phyloP scores from a whole-genome alignment of 2,113 vertebrate genomes.

The Anolis sagrei region DNA sequence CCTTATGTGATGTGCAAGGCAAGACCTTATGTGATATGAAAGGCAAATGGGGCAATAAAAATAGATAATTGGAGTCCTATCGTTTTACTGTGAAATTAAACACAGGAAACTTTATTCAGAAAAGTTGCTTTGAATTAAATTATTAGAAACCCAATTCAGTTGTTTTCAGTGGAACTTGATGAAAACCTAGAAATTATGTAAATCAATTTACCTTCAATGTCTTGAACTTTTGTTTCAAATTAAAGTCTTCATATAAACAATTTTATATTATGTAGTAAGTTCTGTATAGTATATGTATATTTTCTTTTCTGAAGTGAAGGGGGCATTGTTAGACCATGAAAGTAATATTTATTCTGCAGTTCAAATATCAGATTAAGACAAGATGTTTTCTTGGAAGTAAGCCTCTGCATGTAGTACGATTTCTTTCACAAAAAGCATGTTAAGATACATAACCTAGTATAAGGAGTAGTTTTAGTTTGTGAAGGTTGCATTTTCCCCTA shows the following conservation, averaged over 20 bases:
- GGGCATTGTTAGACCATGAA: neutral
- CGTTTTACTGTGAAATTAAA: slow-evolving; percentile 7
- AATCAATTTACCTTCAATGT: neutral
- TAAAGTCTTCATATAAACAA: neutral
- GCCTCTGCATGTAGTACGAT: neutral
- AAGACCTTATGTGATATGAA: neutral
- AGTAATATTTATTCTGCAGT: neutral
- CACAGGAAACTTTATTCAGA: neutral
- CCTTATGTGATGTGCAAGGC: neutral
- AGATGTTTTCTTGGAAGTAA: neutral
- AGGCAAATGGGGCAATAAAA: neutral
- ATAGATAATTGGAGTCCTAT: neutral
- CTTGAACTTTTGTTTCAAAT: too few species aligned
- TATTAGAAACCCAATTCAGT: neutral
- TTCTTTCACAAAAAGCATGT: neutral
- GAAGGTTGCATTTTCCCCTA: neutral
- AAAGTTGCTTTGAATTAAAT: neutral
- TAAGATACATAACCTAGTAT: neutral
- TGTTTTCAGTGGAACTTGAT: neutral
- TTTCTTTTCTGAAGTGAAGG: neutral
- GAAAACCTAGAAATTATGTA: neutral
- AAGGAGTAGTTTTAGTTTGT: neutral
- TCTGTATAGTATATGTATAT: neutral
- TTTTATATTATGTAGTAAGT: neutral
- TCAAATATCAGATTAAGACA: neutral